phyloP scores from a whole-genome alignment of 2,888 invertebrate genomes.

The Rotaria magnacalcarata region DNA sequence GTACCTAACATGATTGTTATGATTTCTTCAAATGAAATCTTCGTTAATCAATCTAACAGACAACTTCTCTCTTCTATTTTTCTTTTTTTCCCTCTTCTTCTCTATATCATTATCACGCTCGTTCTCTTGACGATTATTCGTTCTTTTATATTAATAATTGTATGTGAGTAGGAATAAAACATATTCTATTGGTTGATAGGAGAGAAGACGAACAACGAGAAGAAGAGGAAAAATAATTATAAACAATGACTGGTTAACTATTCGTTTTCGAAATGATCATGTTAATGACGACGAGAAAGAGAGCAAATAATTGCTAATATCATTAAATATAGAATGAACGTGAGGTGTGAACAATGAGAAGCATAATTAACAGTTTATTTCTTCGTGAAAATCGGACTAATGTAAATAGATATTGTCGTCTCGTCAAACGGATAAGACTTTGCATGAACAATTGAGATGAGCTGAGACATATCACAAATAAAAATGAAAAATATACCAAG shows the following conservation, averaged over 20 bases:
- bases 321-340: slow-evolving; percentile 31
- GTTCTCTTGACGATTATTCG: slow-evolving; percentile 26
- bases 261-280: neutral
- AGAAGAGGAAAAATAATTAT: neutral
- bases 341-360: slow-evolving; percentile 33
- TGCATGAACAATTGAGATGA: slow-evolving; percentile 28
- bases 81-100: neutral
- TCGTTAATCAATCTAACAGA: neutral
- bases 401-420: slow-evolving; percentile 28
- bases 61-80: neutral
- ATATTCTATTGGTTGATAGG: neutral
- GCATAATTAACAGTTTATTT: slow-evolving; percentile 31
- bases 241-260: slow-evolving; percentile 5
- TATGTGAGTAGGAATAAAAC: neutral
- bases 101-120: neutral
- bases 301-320: slow-evolving; percentile 38
- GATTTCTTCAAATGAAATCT: neutral
- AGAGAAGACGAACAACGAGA: neutral
- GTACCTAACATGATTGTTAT: slow-evolving; percentile 3
- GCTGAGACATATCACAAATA: slow-evolving; percentile 15
- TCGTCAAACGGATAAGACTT: slow-evolving; percentile 31
- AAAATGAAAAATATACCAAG: neutral
- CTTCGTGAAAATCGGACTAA: neutral
- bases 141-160: slow-evolving; percentile 3
- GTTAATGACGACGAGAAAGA: neutral